Evolutionary conservation across 2,797 vertebrate genomes (phyloP).

Genomic region (Urophycis tenuis): DNA sequence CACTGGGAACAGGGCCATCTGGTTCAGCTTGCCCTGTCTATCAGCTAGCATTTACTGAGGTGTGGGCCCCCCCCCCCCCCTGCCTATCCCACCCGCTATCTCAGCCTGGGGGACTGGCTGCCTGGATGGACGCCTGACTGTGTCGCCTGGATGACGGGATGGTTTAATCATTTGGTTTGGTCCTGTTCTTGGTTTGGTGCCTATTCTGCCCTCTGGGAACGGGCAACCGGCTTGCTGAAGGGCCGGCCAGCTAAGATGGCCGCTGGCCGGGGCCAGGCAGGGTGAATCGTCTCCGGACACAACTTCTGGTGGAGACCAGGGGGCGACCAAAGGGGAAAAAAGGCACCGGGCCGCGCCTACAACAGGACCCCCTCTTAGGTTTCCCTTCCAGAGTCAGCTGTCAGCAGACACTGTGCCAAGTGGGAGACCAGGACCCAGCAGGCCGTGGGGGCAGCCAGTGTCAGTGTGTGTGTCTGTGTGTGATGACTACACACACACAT

Average conservation of each 20-base stretch:
- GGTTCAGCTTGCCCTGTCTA: constrained; percentile 61
- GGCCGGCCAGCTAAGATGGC: neutral
- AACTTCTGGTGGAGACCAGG: neutral
- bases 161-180: constrained; percentile 2
- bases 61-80: constrained; percentile 30
- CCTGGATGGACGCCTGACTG: constrained; percentile 19
- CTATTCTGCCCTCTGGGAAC: neutral
- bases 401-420: constrained; percentile 31
- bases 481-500: constrained; percentile 23
- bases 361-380: constrained; percentile 12
- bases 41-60: constrained; percentile 51
- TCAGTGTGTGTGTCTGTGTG: constrained; percentile 31
- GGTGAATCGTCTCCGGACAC: neutral
- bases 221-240: neutral
- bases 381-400: constrained; percentile 22
- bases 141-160: neutral
- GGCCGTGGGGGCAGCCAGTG: constrained; percentile 27
- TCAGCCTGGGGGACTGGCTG: constrained; percentile 27
- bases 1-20: constrained; percentile 57
- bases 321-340: neutral
- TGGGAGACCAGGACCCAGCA: constrained; percentile 17
- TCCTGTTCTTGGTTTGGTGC: neutral
- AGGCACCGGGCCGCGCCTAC: neutral
- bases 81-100: neutral
- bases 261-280: too few relatives aligned